phyloP scores from a whole-genome alignment of 2,113 vertebrate species.

The Psittacus erithacus region DNA sequence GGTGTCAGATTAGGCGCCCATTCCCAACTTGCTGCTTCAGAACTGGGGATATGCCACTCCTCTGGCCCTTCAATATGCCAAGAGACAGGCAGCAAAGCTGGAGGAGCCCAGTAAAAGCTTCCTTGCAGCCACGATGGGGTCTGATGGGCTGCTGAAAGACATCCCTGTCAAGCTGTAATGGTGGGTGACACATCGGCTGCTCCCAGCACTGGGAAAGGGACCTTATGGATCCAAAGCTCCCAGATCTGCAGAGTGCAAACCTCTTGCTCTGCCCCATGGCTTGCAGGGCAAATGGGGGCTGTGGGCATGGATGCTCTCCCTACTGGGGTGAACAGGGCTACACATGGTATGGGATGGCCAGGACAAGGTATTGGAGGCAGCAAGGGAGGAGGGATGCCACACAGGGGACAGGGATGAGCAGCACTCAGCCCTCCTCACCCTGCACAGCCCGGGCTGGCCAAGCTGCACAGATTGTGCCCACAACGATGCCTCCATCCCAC shows the following conservation, averaged over 20 bases:
- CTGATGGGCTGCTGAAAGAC: neutral
- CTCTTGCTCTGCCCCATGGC: neutral
- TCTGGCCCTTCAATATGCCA: rapidly evolving
- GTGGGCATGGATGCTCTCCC: rapidly evolving
- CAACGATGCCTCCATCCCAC: neutral
- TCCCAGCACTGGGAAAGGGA: neutral
- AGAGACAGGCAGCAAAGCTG: neutral
- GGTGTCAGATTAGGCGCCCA: neutral
- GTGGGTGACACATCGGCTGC: rapidly evolving
- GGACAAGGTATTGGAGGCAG: neutral
- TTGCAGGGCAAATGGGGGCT: neutral
- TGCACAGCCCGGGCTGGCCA: rapidly evolving
- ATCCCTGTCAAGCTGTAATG: neutral
- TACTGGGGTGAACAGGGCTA: neutral
- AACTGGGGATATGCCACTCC: neutral
- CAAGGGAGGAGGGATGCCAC: neutral
- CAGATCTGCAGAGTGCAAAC: neutral
- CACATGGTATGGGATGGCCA: rapidly evolving
- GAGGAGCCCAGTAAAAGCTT: neutral
- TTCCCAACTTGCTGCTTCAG: neutral
- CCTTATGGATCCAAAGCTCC: neutral
- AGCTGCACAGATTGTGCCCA: neutral
- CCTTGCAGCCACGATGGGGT: rapidly evolving
- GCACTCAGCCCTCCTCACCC: neutral
- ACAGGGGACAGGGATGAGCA: neutral